Conservation (phyloP, 2,113 vertebrate species). For the Upupa epops region DNA sequence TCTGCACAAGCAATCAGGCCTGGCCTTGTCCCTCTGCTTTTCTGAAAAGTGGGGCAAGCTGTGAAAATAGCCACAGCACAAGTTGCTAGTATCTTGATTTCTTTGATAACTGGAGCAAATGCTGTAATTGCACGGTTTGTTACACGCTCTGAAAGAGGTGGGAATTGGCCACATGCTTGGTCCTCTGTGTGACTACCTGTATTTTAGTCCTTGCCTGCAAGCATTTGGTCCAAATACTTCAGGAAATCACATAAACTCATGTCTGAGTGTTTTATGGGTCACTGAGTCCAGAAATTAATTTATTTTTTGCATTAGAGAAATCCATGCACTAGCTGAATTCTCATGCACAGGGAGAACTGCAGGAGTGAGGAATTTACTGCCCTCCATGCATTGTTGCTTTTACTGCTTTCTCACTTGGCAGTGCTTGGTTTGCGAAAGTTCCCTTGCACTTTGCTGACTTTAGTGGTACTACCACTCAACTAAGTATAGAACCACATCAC, state of each 20-base stretch:
- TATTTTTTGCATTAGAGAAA: not conserved
- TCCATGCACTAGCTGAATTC: not conserved
- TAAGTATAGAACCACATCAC: not conserved
- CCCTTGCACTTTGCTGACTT: not conserved
- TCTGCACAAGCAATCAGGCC: not conserved
- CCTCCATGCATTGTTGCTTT: not conserved
- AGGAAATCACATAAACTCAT: not conserved
- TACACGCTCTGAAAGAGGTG: not conserved
- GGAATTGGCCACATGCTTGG: not conserved
- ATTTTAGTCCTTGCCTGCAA: not conserved
- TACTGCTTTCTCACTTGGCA: not conserved
- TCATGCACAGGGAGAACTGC: not conserved
- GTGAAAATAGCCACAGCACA: not conserved
- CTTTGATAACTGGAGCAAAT: not conserved
- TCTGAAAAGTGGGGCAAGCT: not conserved
- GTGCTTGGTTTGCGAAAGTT: not conserved
- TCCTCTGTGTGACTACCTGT: not conserved
- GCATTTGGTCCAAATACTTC: not conserved
- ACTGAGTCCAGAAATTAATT: not conserved
- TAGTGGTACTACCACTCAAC: not conserved
- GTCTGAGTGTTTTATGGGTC: not conserved
- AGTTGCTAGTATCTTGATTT: not conserved
- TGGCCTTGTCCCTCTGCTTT: not conserved
- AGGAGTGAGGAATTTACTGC: not conserved
- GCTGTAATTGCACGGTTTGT: not conserved